Base-by-base conservation (phyloP, 2,888 invertebrate genomes). In the Orthonychiurus folsomi region DNA sequence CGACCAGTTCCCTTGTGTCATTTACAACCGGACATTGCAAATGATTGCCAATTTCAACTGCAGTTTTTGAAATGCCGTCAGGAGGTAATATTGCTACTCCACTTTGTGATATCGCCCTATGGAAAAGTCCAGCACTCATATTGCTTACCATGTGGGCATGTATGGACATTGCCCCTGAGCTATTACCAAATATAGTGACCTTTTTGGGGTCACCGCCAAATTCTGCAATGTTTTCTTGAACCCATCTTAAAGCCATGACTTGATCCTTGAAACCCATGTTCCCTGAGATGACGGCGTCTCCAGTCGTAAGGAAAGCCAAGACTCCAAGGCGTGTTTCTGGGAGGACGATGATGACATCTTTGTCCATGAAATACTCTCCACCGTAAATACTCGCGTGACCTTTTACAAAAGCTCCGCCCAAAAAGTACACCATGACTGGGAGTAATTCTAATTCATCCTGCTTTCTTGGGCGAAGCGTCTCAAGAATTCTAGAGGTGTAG, bases 261-360 rank as follows among this genome's bases (percentile, higher is more conserved):
- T 52, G 52, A 21, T 52, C 52, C n/a, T 52, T 52, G 52, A 59
- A 54, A 0, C 62, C 59, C 59, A 59, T 59, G 28, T 62, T 62
- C 9, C 62, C 62, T 3, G 21, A 3, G 18, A 59, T 37, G 24
- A 61, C 56, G 3, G 18, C 53, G 48, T 62, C 62, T 15, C 57
- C 62, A 1, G 62, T 59, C 24, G 48, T 59, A n/a, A 62, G 12
- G 54, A 52, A 28, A 9, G 59, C 59, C 21, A 59, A 5, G 23
- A 20, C 23, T n/a, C 59, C 59, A n/a, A 59, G 20, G 3, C 59
- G 59, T n/a, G 3, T 24, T 50, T 59, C 59, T 24, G 59, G 50
- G 3, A 59, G 20, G 21, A 59, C 59, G 12, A 59, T 21, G 18
- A 59, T 50, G 5, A 59, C 59, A 25, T 59, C 59, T 12, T 21